Evolutionary conservation across 2,113 vertebrate species (phyloP).

Genomic region (Saimiri boliviensis): DNA sequence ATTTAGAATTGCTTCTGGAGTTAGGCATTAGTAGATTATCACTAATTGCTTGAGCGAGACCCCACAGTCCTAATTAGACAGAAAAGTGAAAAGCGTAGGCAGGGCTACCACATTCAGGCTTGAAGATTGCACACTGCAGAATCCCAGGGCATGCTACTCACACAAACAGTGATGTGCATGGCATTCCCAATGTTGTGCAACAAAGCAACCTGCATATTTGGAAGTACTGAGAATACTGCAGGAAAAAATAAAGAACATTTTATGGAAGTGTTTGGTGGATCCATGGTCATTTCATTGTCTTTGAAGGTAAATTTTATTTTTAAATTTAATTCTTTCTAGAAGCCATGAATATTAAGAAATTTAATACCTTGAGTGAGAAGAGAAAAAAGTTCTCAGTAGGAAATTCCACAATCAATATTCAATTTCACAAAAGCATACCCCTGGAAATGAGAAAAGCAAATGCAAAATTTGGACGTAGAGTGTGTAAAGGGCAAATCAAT

Average conservation of each 20-base stretch:
- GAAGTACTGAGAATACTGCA: background rate
- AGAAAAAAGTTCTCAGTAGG: background rate
- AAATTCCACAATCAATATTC: conserved; percentile 28
- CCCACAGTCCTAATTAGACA: background rate
- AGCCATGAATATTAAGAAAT: background rate
- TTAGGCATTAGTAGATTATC: background rate
- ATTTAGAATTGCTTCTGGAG: background rate
- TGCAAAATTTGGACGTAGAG: background rate
- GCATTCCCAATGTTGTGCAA: background rate
- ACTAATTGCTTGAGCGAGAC: background rate
- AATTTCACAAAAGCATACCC: background rate
- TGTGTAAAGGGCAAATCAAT: conserved; percentile 10
- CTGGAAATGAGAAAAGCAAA: background rate
- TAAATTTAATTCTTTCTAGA: background rate
- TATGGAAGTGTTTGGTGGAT: background rate
- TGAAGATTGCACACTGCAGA: background rate
- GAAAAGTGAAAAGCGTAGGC: background rate
- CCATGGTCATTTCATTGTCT: background rate
- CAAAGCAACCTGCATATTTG: background rate
- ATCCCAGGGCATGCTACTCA: background rate
- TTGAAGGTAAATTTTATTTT: conserved; percentile 4
- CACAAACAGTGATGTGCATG: background rate
- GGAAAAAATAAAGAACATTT: background rate
- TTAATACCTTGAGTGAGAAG: conserved; percentile 2
- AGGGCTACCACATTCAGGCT: background rate